Evolutionary conservation across 2,888 invertebrate genomes (phyloP), one percentile per base, ranked within the genome.

Genomic region (Atrina japonica): DNA sequence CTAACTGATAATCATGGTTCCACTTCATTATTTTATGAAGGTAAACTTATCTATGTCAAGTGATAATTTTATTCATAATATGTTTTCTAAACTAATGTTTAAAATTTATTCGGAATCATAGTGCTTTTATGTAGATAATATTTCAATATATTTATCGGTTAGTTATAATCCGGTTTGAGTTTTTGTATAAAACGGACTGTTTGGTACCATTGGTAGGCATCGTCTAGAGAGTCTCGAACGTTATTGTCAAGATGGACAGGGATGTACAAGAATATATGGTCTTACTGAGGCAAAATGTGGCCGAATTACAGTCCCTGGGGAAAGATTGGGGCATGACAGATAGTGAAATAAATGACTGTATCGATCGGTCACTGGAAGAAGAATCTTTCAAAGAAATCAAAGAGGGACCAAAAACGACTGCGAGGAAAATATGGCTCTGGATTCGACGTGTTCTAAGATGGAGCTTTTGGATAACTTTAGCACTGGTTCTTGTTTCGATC

Each of bases 291-390:
- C 72, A 78, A 58, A 81, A 81, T 70, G 81, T 78, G 16, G 49
- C 71, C 14, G 78, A 81, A 70, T 60, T 83, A 30, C 76, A 75
- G 25, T 52, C 69, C 14, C 72, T 81, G 18, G 83, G 82, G 2
- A 73, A 66, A 52, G 67, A 79, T 67, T 81, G 82, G 78, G 80
- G 79, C 21, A 74, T 83, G 68, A 72, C 75, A 50, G 77, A 81
- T 11, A 76, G 77, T 35, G 81, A 82, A 50, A 81, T 83, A 16
- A 65, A 70, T 25, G 55, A 60, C 18, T 83, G 82, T 60, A 73
- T 81, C 23, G 75, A 75, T 6, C 67, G 81, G 56, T 80, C 76
- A 9, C 67, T 83, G 45, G 66, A 72, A 53, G 58, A 60, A 25
- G 23, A 55, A 27, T 63, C 68, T n/a, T 25, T 53, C 35, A 64